Evolutionary conservation across 1,140 invertebrate species (phyloP).

Genomic region (Drosophila arawakana): DNA sequence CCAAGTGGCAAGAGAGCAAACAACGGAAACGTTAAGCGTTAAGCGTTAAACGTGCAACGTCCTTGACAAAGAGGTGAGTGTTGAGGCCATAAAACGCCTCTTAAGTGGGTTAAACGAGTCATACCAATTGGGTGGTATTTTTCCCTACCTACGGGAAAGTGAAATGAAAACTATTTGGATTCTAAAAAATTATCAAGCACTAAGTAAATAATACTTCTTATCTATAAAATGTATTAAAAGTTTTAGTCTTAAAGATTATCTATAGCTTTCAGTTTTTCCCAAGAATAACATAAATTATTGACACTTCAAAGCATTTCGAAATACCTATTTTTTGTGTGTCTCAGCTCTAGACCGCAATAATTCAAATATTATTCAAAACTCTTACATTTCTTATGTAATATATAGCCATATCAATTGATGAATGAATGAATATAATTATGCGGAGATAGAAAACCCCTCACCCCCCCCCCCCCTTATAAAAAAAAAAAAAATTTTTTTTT

Average conservation of each 20-base stretch:
- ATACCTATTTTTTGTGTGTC: not conserved
- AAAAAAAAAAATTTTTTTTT: too few relatives aligned
- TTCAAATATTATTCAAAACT: constrained; percentile 22
- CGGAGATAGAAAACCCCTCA: constrained; percentile 42
- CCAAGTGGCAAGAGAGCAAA: constrained; percentile 36
- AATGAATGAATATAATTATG: constrained; percentile 68
- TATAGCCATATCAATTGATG: constrained; percentile 58
- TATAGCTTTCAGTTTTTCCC: not conserved
- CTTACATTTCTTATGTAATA: constrained; percentile 22
- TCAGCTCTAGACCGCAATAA: constrained; percentile 6
- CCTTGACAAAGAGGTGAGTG: constrained; percentile 77
- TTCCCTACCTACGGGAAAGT: constrained; percentile 9
- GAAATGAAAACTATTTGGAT: constrained; percentile 7
- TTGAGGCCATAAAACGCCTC: constrained; percentile 51
- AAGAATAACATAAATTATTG: not conserved
- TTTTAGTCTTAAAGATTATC: not conserved
- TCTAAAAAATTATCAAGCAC: not conserved
- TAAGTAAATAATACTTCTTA: not conserved
- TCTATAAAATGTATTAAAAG: not conserved
- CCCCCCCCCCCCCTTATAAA: too few relatives aligned
- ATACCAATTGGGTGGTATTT: constrained; percentile 2
- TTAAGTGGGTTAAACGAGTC: constrained; percentile 42
- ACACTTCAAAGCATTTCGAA: not conserved
- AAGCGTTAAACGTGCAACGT: constrained; percentile 57
- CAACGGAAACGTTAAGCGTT: constrained; percentile 40